Evolutionary conservation across 35 echinoderm and acorn worm species (phyloP).

Genomic region (Lytechinus pictus): DNA sequence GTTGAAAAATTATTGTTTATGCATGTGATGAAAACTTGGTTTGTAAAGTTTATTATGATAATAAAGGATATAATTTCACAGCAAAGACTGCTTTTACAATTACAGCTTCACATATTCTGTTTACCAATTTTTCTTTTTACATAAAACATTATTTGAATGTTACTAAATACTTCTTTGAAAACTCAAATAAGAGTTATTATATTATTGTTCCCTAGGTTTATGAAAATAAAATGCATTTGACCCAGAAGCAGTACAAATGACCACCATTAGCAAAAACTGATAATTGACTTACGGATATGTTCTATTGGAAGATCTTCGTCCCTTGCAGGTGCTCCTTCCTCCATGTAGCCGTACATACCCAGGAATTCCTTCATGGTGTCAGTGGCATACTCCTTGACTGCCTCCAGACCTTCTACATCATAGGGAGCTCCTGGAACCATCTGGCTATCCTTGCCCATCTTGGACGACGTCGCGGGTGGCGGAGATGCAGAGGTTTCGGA

Average conservation of each 20-base stretch:
- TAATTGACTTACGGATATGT: constrained; percentile 62
- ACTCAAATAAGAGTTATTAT: no score
- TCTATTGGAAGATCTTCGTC: constrained; percentile 83
- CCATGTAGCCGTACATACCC: constrained; percentile 91
- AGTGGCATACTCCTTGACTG: constrained; percentile 85
- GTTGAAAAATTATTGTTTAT: neutral
- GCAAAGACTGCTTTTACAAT: no score
- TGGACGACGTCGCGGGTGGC: neutral
- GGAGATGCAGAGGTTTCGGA: neutral
- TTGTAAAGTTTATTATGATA: neutral
- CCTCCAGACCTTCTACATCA: constrained; percentile 48
- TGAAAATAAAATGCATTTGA: no score
- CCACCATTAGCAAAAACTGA: no score
- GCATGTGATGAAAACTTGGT: neutral
- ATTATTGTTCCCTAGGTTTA: no score
- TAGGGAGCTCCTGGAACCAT: neutral
- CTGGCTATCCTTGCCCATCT: constrained; percentile 29
- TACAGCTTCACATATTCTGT: no score
- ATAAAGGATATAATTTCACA: no score
- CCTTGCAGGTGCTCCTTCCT: constrained; percentile 57
- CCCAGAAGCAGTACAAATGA: no score
- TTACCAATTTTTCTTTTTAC: no score
- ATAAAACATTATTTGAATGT: no score
- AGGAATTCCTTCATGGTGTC: constrained; percentile 95
- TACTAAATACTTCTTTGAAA: no score